These are phyloP conservation scores for Malurus splendens DNA, from an alignment of 2,797 vertebrate genomes.

Conservation along the genomic window DNA sequence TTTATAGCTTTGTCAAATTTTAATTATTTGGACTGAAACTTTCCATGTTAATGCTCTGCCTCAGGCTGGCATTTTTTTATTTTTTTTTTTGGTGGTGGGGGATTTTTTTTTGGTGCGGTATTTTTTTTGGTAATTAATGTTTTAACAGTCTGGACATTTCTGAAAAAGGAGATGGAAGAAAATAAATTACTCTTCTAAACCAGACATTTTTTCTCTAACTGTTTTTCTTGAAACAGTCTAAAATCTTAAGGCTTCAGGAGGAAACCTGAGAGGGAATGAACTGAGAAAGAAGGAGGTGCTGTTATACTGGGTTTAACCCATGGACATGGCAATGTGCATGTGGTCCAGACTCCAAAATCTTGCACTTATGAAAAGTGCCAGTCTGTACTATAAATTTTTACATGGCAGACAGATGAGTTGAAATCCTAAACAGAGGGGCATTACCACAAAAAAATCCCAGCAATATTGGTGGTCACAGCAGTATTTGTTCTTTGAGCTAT, in stretches of 20 bases:
- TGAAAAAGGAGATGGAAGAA: conserved; percentile 18
- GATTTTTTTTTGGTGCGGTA: rapidly evolving
- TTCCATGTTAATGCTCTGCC: background rate
- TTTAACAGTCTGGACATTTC: conserved; percentile 25
- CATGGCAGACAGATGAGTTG: background rate
- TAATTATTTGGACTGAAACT: conserved; percentile 3
- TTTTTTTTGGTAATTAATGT: background rate
- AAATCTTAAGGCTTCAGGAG: background rate
- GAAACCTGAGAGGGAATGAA: conserved; percentile 1
- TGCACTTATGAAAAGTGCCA: background rate
- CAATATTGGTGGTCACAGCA: background rate
- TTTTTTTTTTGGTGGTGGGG: background rate
- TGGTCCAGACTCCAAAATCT: background rate
- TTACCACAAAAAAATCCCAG: background rate
- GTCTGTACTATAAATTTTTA: background rate
- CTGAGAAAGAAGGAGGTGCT: background rate
- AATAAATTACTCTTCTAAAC: conserved; percentile 34
- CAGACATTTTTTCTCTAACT: conserved; percentile 8
- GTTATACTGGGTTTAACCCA: background rate
- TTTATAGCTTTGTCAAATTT: conserved; percentile 36
- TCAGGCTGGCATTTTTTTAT: background rate
- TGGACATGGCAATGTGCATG: background rate
- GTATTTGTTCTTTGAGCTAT: background rate
- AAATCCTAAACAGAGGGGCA: background rate
- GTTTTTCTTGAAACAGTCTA: conserved; percentile 30